Percentiles rank a stretch among this genome's conserved stretches.
Evolutionary conservation across 2,113 vertebrate genomes (phyloP).

Genomic region (Caracal caracal): DNA sequence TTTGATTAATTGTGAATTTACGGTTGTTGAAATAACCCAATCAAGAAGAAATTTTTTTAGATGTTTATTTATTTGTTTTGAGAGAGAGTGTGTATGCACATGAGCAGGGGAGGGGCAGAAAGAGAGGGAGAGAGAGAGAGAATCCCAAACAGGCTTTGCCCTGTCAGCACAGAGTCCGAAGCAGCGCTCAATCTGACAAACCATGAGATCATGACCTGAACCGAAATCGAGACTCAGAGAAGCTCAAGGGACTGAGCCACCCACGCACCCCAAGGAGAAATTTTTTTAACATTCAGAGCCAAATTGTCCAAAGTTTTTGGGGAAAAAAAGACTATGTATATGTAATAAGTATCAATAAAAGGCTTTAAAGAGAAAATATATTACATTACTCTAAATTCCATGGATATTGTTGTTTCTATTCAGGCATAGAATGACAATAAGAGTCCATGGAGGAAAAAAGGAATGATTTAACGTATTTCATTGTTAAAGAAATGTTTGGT

Average conservation of each 20-base stretch:
- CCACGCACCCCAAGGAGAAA: too few species aligned
- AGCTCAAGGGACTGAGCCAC: too few species aligned
- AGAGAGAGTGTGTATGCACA: too few species aligned
- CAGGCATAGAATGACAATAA: not conserved
- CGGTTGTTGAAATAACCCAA: not conserved
- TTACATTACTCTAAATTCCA: not conserved
- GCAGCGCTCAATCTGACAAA: too few species aligned
- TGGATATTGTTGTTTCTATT: not conserved
- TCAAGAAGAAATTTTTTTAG: slow-evolving; percentile 2
- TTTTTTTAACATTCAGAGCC: not conserved
- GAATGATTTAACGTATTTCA: not conserved
- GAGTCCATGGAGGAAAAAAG: not conserved
- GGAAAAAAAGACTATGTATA: not conserved
- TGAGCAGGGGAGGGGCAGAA: too few species aligned
- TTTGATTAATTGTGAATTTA: slow-evolving; percentile 59
- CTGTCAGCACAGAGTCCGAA: too few species aligned
- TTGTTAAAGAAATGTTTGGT: not conserved
- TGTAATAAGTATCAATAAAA: not conserved
- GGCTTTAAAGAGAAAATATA: not conserved
- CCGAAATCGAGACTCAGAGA: too few species aligned
- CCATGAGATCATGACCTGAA: too few species aligned
- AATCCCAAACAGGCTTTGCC: too few species aligned
- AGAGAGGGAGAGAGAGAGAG: too few species aligned
- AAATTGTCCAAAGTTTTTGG: not conserved
- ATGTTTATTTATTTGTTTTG: too few species aligned